Base-by-base conservation (phyloP, 2,888 invertebrate genomes). In the Tipula lateralis region DNA sequence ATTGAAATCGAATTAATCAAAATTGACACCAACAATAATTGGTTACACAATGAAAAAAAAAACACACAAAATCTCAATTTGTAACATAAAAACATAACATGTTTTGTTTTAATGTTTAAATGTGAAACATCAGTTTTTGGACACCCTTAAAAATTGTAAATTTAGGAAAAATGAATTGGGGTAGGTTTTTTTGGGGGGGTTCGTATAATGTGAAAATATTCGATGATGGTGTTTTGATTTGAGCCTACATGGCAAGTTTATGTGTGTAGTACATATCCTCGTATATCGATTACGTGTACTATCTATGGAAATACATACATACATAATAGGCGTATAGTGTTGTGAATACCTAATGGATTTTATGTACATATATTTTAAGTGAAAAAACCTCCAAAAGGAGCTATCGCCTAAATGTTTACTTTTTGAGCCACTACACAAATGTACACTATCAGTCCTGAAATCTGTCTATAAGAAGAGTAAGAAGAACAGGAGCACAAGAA, bases 1-100 rank as follows among this genome's bases (percentile, higher is more conserved):
- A 66, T 66, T 66, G 66, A 66, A 66, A 66, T 66, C 19, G 12
- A 66, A 66, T 66, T 66, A 66, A 66, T 66, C 66, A 66, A 66
- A 66, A 66, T 66, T 66, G 66, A 66, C 66, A 66, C 24, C 66
- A 24, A 66, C 66, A 66, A 24, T 66, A 24, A 66, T 66, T 66
- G 66, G 66, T 66, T 19, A 19, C 24, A 66, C 13, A 32, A 3
- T n/a, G n/a, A n/a, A 66, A 66, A 66, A 19, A 66, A 19, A 66
- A n/a, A n/a, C n/a, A n/a, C n/a, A n/a, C n/a, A n/a, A 66, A 66
- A 66, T 24, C 19, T 66, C 66, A 66, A 66, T 66, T 66, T 66
- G 24, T 66, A 66, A 66, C 66, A 66, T 66, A 13, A 66, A 66
- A 66, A 24, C 66, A 66, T 24, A 66, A 66, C 66, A 66, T 24